Evolutionary conservation across 2,888 invertebrate species (phyloP), one percentile per base, ranked within the genome.

Genomic region (Heliothis peltigera): DNA sequence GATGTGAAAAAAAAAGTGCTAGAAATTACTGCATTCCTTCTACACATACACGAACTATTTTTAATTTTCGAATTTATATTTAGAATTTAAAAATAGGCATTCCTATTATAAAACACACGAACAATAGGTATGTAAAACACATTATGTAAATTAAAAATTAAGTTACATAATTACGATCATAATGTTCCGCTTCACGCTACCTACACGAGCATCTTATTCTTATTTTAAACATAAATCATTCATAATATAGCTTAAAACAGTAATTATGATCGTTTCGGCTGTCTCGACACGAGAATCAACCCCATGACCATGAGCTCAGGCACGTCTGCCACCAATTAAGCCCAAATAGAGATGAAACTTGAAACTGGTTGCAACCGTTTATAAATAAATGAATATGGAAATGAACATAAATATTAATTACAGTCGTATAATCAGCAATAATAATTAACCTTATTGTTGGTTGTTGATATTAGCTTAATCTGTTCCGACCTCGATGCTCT

Each of bases 371-470:
- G 25, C 35, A 17, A 22, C 42, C 46, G 4, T 49, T 44, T 28
- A 18, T 25, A 39, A 22, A 51, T 5, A 17, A 22, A 49, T 39
- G 18, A 55, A 52, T 43, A 51, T 28, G 46, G 10, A 61, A 46
- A 58, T 15, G 19, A 6, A 46, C 48, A 44, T 69, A 52, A 57
- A 64, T 32, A 61, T 35, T 73, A 43, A 43, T 47, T 35, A 48
- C 12, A 15, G 51, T 22, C 8, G 39, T 51, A 51, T 49, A 59
- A 63, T 64, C 44, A 42, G 44, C 57, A 70, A 53, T 52, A 15
- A 35, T 52, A 15, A 53, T 10, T 17, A 46, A 28, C 15, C 43
- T 51, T 19, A 43, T 22, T 52, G 43, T 60, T 47, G n/a, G 19
- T 18, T 35, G 56, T 46, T 55, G 19, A 25, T 52, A 55, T 55